Conservation (phyloP, 2,888 invertebrate genomes). For the Harpalus rufipes region DNA sequence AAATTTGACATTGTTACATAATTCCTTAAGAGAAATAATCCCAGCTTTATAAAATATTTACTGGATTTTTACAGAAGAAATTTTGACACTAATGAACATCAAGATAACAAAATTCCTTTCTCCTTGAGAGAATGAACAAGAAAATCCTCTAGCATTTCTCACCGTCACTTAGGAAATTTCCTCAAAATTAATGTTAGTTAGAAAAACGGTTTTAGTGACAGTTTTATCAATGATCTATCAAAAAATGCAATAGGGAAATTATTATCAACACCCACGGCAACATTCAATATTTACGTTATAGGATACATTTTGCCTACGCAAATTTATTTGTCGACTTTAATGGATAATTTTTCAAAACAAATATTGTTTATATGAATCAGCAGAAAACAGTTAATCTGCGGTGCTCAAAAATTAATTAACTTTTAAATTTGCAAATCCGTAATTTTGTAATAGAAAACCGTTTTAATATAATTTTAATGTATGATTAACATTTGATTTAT, state of each 20-base stretch:
- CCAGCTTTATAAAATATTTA: background rate
- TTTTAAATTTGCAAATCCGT: background rate
- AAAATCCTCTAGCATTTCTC: slow-evolving; percentile 28
- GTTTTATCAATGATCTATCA: background rate
- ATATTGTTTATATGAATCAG: background rate
- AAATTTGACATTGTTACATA: background rate
- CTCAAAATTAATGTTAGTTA: slow-evolving; percentile 5
- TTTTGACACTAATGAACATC: slow-evolving; percentile 45
- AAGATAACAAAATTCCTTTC: slow-evolving; percentile 22
- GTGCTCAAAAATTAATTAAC: background rate
- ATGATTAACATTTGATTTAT: too few species aligned
- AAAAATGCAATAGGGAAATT: background rate
- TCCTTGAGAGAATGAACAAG: background rate
- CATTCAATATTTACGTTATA: slow-evolving; percentile 17
- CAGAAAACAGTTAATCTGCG: background rate
- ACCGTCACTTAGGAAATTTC: slow-evolving; percentile 13
- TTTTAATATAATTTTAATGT: too few species aligned
- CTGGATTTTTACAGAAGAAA: background rate
- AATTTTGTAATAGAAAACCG: too few species aligned
- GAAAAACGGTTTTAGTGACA: background rate
- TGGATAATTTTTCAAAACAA: background rate
- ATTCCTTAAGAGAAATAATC: background rate
- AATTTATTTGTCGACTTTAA: background rate
- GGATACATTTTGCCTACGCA: background rate
- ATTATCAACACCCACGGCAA: background rate